Evolutionary conservation across 2,113 vertebrate species (phyloP).

Genomic region (Pimephales promelas): DNA sequence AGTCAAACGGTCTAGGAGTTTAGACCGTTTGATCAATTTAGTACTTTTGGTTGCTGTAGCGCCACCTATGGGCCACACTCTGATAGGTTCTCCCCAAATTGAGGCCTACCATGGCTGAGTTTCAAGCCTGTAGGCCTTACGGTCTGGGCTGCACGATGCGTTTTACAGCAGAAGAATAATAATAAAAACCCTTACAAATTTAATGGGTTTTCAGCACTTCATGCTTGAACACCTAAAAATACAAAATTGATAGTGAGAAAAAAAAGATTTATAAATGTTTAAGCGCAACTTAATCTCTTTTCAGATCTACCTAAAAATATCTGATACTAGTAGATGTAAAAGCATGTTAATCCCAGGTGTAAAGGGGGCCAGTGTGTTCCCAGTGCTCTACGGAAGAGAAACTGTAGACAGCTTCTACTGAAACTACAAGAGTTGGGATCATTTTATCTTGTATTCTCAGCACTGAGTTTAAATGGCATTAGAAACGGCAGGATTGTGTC

Average conservation of each 20-base stretch:
- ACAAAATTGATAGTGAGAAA: not conserved
- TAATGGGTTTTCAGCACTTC: too few species aligned
- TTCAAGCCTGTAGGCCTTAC: too few species aligned
- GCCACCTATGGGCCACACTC: too few species aligned
- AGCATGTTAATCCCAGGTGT: not conserved
- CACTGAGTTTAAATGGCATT: not conserved
- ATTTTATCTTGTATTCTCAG: not conserved
- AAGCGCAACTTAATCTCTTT: not conserved
- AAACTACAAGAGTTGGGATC: not conserved
- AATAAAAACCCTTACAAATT: too few species aligned
- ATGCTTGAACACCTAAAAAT: not conserved
- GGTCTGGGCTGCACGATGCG: too few species aligned
- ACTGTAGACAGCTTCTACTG: not conserved
- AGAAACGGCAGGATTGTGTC: constrained; percentile 20
- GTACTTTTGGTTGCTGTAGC: too few species aligned
- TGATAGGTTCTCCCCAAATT: too few species aligned
- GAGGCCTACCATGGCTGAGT: too few species aligned
- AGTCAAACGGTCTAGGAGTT: too few species aligned
- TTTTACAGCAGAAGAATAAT: too few species aligned
- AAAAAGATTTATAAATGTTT: not conserved
- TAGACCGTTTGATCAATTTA: too few species aligned
- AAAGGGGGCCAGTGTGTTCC: not conserved
- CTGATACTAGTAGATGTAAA: not conserved
- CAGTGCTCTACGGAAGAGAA: not conserved
- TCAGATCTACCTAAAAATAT: not conserved